These are phyloP conservation scores for Drosophila pachea DNA, from an alignment of 1,140 invertebrate genomes.

Conservation along the genomic window DNA sequence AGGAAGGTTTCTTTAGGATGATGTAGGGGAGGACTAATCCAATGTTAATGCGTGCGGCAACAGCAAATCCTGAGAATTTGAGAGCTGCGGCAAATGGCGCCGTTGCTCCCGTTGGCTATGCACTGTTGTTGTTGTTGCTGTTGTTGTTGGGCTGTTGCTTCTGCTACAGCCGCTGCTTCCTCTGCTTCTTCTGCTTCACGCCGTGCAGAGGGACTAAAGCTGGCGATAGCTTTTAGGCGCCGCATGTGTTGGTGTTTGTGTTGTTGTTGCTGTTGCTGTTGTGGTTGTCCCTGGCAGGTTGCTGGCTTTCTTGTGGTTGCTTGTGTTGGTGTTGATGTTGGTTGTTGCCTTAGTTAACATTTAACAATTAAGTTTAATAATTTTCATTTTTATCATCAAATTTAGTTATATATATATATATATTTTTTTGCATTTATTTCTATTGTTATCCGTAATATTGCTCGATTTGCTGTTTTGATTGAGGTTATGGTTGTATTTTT, in stretches of 20 bases:
- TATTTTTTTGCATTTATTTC: constrained; percentile 33
- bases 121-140: constrained; percentile 10
- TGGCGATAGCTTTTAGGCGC: constrained; percentile 38
- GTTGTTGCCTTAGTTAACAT: constrained; percentile 50
- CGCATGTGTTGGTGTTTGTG: constrained; percentile 55
- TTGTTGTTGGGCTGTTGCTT: constrained; percentile 12
- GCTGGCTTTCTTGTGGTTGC: constrained; percentile 54
- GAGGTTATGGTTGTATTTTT: constrained; percentile 66
- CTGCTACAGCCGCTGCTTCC: background rate
- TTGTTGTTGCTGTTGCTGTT: constrained; percentile 22
- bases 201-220: constrained; percentile 22
- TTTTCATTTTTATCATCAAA: constrained; percentile 33
- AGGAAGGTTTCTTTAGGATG: too few species aligned
- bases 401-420: constrained; percentile 17
- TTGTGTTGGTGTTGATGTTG: background rate
- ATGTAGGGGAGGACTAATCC: constrained; percentile 27
- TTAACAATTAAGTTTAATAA: constrained; percentile 58
- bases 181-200: constrained; percentile 12
- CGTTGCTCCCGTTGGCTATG: constrained; percentile 19
- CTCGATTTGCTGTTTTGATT: constrained; percentile 68
- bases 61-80: constrained; percentile 36
- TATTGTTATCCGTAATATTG: constrained; percentile 60
- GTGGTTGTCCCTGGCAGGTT: constrained; percentile 61
- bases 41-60: constrained; percentile 28
- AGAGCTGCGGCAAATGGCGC: constrained; percentile 14